Base-by-base conservation (phyloP, 2,113 vertebrate species). In the Gymnocephalus cernua region DNA sequence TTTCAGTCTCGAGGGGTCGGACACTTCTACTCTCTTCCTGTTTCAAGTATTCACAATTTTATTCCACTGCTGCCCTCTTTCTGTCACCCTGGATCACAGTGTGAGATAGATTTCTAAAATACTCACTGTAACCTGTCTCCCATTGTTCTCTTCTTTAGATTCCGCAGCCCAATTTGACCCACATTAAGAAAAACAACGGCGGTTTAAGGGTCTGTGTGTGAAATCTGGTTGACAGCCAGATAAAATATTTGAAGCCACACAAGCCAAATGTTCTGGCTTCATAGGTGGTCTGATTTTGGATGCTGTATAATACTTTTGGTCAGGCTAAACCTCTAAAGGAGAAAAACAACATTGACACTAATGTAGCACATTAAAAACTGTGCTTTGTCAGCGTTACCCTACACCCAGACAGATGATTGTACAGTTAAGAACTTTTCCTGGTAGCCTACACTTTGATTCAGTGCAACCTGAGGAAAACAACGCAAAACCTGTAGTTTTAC, bases 281-380 rank as follows among this genome's bases (percentile, higher is more conserved):
- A 76, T 87, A 78, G 94, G 93, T 95, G 93, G 94, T 93, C 94
- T 89, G 66, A 70, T 66, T 79, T 83, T 90, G 59, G 14, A 48
- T 50, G 71, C 68, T 65, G 44, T 32, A 38, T 81, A 51, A 86
- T 90, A 57, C 65, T 77, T 91, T 88, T 70, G 83, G 83, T 92
- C 78, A 86, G 84, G 79, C 83, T 77, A 47, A 89, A 79, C 44
- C 73, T 85, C 85, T 72, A 32, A 76, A 80, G 68, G 74, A 80
- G 68, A 81, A 85, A 88, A 90, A 90, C 83, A 89, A 82, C 73
- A 86, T 85, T 77, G 86, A 79, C 54, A 44, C 78, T 88, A 89
- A 90, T 81, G 81, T 57, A 84, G 68, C 78, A 56, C 70, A 75
- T 64, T 64, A 69, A 32, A 87, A 80, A 65, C 25, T 38, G 57